Evolutionary conservation across 2,113 vertebrate genomes (phyloP), one percentile per base, ranked within the genome.

Genomic region (Cyanoramphus novaezelandiae): DNA sequence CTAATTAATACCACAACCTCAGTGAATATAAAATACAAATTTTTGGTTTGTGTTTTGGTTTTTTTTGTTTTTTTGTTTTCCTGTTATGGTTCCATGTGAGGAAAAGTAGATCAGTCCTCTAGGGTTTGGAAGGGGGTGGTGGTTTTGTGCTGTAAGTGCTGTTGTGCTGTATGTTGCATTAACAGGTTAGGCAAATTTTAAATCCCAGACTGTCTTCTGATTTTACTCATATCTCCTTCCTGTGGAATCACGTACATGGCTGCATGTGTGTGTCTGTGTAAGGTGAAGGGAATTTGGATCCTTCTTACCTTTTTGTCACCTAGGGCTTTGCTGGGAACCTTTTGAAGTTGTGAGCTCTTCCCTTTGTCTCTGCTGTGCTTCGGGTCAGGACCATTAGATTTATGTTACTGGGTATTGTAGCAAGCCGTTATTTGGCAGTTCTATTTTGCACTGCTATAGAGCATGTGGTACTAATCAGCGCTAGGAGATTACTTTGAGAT

Each of bases 401-500:
- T 95, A 94, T 87, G 80, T 96, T 87, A 29, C 87, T 67, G 90
- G 70, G 71, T 84, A 94, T 70, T 72, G 39, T 31, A 88, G 87
- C 78, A 88, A 86, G 84, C 57, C 15, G 0, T 92, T 92, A 70
- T 82, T 88, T 93, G 95, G 91, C 91, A 94, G 90, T 31, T 89
- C 82, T 81, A 79, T 49, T 93, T 94, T 92, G 71, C 2, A 2
- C 85, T 97, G 92, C 94, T 92, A 16, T 95, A 87, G 50, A 85
- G 83, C 96, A 94, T 96, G 85, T 96, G 95, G 96, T 96, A 96
- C 75, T 94, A 95, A 96, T 97, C 96, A 96, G 86, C 39, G 57
- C 83, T 95, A 72, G 86, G 82, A 95, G 91, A 96, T 97, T 97
- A 97, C 71, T 96, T 86, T 96, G 94, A 92, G 92, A 93, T 91